Evolutionary conservation across 2,888 invertebrate species (phyloP).

Genomic region (Euzophera pinguis): DNA sequence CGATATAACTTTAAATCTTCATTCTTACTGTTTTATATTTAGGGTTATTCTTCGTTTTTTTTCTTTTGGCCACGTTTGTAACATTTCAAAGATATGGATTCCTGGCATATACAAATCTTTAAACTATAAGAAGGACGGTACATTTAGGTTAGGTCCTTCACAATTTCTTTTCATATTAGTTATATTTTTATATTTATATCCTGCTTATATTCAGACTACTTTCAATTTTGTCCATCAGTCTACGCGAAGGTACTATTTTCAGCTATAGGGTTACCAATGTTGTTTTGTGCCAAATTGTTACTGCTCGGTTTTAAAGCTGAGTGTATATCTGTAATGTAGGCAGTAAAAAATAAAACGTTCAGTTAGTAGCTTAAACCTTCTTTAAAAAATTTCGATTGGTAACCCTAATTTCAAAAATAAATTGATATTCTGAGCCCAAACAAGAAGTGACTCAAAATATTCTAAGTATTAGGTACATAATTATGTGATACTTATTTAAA

Average conservation of each 20-base stretch:
- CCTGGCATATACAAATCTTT: constrained; percentile 27
- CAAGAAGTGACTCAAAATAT: constrained; percentile 17
- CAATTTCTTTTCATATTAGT: constrained; percentile 29
- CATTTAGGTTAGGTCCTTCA: constrained; percentile 48
- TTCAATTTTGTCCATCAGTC: constrained; percentile 37
- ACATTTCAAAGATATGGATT: constrained; percentile 2
- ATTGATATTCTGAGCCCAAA: constrained; percentile 31
- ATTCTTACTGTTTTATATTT: not conserved
- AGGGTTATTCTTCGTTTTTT: not conserved
- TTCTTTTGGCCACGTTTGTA: constrained; percentile 13
- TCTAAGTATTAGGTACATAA: not conserved
- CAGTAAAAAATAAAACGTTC: too few relatives aligned
- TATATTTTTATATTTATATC: constrained; percentile 25
- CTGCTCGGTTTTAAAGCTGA: too few relatives aligned
- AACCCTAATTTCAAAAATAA: constrained; percentile 16
- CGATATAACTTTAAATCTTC: constrained; percentile 21
- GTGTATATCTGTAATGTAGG: too few relatives aligned
- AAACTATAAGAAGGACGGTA: constrained; percentile 58
- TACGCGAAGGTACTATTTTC: constrained; percentile 23
- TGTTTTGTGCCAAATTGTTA: not conserved
- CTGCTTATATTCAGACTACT: constrained; percentile 21
- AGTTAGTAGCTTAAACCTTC: too few relatives aligned
- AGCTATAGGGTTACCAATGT: constrained; percentile 2
- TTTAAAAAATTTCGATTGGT: not conserved
- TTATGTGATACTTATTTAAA: not conserved